These are phyloP conservation scores for Machimus rusticus DNA, from an alignment of 2,888 invertebrate genomes.

Conservation along the genomic window DNA sequence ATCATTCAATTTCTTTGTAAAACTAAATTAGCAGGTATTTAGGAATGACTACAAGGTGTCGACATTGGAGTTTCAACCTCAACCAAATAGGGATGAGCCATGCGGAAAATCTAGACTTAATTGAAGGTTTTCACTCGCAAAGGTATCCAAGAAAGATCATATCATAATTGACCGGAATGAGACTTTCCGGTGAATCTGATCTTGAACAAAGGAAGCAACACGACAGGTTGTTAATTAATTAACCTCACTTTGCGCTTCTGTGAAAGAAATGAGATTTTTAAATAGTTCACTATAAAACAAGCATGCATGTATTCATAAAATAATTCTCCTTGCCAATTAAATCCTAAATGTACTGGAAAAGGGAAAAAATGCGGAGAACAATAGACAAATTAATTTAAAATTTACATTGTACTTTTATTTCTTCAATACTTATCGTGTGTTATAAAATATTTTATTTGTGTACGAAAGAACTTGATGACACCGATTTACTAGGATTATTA, in stretches of 20 bases:
- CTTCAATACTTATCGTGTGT: background rate
- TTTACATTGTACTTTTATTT: background rate
- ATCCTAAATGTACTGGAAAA: background rate
- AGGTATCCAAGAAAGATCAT: background rate
- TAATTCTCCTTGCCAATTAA: background rate
- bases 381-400: background rate
- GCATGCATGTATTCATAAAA: background rate
- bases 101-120: conserved; percentile 1
- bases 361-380: background rate
- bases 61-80: background rate
- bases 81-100: background rate
- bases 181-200: conserved; percentile 26
- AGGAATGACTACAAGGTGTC: background rate
- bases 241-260: background rate
- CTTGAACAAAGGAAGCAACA: background rate
- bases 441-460: background rate
- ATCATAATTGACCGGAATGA: background rate
- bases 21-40: background rate
- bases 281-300: background rate
- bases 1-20: background rate
- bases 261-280: background rate
- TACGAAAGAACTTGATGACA: background rate
- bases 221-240: background rate
- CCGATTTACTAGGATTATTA: background rate
- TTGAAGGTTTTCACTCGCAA: background rate